phyloP scores from a whole-genome alignment of 2,797 vertebrate genomes.

The Chaenodraco wilsoni region DNA sequence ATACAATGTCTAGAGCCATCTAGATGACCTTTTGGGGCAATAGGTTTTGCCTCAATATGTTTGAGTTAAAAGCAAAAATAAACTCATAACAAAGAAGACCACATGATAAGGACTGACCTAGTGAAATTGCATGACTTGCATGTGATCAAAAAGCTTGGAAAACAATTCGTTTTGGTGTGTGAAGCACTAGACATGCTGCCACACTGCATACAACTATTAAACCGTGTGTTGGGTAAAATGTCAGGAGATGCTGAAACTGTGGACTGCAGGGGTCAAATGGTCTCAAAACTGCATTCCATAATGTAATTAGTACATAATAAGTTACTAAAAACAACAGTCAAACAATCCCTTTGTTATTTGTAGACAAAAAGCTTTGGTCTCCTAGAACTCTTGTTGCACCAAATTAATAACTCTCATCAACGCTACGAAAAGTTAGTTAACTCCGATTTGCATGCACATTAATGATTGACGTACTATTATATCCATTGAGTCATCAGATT shows the following conservation, averaged over 20 bases:
- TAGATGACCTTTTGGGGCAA: conserved; percentile 12
- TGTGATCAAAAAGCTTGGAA: conserved; percentile 29
- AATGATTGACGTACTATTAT: conserved; percentile 10
- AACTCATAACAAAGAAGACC: not conserved
- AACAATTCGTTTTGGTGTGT: conserved; percentile 4
- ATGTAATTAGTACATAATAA: not conserved
- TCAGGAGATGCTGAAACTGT: not conserved
- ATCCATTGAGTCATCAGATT: not conserved
- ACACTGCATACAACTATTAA: not conserved
- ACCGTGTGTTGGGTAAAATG: not conserved
- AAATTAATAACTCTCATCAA: not conserved
- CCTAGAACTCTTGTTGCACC: not conserved
- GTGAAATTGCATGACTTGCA: conserved; percentile 26
- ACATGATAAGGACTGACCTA: conserved; percentile 3
- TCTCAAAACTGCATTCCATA: not conserved
- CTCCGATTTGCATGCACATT: not conserved
- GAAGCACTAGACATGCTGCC: not conserved
- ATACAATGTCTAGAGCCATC: not conserved
- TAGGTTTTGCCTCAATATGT: not conserved
- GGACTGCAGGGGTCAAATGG: not conserved
- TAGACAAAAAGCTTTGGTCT: conserved; percentile 16
- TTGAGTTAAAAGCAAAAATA: not conserved
- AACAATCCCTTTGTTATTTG: not conserved
- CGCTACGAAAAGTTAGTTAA: not conserved
- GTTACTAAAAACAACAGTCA: not conserved